Conservation (phyloP, 2,797 vertebrate genomes). For the Sebastes nivosus region DNA sequence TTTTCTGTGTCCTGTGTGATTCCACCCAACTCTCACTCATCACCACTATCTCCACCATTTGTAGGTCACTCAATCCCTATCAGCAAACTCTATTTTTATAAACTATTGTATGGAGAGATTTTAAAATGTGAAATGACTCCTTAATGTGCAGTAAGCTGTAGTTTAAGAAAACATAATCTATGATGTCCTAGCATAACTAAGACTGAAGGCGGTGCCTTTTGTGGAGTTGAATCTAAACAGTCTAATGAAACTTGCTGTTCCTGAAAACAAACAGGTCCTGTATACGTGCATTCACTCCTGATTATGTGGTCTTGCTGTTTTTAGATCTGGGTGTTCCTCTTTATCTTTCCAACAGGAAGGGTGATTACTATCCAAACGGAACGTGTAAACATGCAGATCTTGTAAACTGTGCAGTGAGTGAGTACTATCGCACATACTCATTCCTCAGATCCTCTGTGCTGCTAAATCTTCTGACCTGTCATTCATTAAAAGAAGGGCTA, state of each 20-base stretch:
- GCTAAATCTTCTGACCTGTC: background rate
- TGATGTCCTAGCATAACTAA: background rate
- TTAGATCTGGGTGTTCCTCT: conserved; percentile 51
- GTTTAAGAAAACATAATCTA: background rate
- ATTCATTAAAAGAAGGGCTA: background rate
- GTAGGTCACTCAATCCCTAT: background rate
- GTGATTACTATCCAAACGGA: conserved; percentile 49
- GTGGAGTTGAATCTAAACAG: background rate
- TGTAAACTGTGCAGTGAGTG: conserved; percentile 5
- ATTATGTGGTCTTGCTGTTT: background rate
- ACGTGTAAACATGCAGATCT: conserved; percentile 54
- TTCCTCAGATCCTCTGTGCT: background rate
- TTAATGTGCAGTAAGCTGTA: background rate
- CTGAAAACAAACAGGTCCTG: background rate
- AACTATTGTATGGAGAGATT: background rate
- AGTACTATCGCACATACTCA: background rate
- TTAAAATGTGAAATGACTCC: background rate
- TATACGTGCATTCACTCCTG: background rate
- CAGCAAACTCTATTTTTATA: background rate
- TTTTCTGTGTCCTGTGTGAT: background rate
- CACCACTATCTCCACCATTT: background rate
- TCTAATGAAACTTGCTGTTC: background rate
- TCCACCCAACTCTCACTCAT: background rate
- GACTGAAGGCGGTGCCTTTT: background rate
- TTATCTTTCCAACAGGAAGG: conserved; percentile 64